Evolutionary conservation across 2,888 invertebrate species (phyloP).

Genomic region (Druceiella hillmani): DNA sequence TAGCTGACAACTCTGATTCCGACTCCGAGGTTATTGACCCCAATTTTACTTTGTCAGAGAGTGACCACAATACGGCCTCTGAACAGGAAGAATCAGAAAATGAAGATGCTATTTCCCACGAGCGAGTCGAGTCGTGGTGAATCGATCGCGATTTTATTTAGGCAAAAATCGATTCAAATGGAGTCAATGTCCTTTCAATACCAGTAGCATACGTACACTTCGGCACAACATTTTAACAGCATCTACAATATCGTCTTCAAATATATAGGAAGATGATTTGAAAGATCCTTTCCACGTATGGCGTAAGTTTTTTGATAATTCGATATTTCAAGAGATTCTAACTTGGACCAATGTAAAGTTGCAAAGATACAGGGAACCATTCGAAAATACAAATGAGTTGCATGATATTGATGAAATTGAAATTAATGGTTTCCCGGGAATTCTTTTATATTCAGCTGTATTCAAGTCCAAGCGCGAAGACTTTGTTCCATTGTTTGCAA

Average conservation of each 20-base stretch:
- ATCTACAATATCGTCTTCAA: not conserved
- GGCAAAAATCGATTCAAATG: not conserved
- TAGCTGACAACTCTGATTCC: not conserved
- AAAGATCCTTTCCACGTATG: too few species aligned
- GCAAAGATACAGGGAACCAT: too few species aligned
- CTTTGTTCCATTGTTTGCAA: too few species aligned
- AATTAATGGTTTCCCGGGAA: too few species aligned
- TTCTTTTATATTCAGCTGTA: too few species aligned
- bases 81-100: not conserved
- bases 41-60: not conserved
- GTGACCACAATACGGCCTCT: not conserved
- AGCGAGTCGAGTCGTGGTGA: not conserved
- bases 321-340: too few species aligned
- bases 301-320: too few species aligned
- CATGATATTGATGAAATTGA: too few species aligned
- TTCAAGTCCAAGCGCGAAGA: too few species aligned
- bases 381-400: too few species aligned
- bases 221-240: not conserved
- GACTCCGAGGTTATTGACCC: not conserved
- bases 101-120: not conserved
- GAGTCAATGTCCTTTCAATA: not conserved
- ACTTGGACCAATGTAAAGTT: too few species aligned
- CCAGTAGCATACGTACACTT: not conserved
- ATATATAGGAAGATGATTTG: not conserved
- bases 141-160: constrained; percentile 1